phyloP scores from a whole-genome alignment of 1,140 invertebrate species.

The Bombus sibiricus region DNA sequence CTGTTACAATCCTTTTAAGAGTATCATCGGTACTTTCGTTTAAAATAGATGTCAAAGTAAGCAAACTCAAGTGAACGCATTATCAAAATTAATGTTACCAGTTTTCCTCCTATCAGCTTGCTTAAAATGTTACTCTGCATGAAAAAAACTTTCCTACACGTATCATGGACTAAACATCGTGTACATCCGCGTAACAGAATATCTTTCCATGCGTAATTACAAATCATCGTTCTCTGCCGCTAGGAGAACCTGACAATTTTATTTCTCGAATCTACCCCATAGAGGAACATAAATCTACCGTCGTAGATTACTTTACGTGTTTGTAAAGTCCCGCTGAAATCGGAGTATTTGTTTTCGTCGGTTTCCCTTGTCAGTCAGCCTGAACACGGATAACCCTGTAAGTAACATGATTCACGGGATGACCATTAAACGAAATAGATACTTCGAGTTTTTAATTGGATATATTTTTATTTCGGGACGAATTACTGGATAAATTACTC shows the following conservation, averaged over 20 bases:
- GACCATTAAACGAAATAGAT: conserved; percentile 41
- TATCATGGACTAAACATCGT: conserved; percentile 5
- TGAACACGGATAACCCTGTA: conserved; percentile 11
- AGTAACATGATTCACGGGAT: conserved; percentile 42
- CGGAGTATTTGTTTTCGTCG: conserved; percentile 1
- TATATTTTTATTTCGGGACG: conserved; percentile 51
- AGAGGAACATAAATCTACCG: conserved; percentile 14
- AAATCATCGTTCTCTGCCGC: neutral
- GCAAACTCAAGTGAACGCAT: neutral
- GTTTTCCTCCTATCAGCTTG: neutral
- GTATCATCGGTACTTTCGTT: neutral
- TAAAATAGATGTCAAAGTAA: neutral
- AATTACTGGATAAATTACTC: conserved; percentile 58
- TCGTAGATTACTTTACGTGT: conserved; percentile 11
- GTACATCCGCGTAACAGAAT: neutral
- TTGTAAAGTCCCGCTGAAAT: conserved; percentile 16
- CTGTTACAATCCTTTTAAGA: neutral
- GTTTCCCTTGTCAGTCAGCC: conserved; percentile 17
- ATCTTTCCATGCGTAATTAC: neutral
- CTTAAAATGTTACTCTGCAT: neutral
- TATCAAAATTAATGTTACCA: conserved; percentile 2
- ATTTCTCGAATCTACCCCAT: neutral
- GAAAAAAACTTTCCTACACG: neutral
- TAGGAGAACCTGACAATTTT: neutral
- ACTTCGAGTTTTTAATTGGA: conserved; percentile 56